These are phyloP conservation scores for Dendroctonus valens DNA, from an alignment of 1,140 invertebrate genomes.

Conservation along the genomic window DNA sequence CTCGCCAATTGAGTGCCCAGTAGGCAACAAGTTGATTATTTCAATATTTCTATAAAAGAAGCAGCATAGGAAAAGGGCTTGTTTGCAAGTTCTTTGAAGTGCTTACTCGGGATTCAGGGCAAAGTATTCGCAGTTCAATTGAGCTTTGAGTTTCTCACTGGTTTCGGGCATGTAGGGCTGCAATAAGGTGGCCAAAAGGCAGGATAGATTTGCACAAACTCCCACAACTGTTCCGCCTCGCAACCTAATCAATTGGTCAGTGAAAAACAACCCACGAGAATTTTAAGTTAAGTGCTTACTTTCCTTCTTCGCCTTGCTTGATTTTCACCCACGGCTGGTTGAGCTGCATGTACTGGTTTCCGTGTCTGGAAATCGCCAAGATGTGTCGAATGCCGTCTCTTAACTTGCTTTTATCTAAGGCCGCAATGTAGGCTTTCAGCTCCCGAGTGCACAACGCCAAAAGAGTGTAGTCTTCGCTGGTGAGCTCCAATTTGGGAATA, in stretches of 20 bases:
- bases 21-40: constrained; percentile 64
- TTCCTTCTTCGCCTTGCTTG: constrained; percentile 77
- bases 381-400: constrained; percentile 86
- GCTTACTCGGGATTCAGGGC: constrained; percentile 58
- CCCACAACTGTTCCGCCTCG: constrained; percentile 84
- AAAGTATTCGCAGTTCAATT: constrained; percentile 64
- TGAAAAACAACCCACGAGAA: constrained; percentile 10
- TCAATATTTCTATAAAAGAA: constrained; percentile 50
- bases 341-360: constrained; percentile 95
- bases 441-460: constrained; percentile 82
- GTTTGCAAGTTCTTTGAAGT: background rate
- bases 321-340: constrained; percentile 93
- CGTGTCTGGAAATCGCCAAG: constrained; percentile 83
- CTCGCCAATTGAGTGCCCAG: constrained; percentile 88
- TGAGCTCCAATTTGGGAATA: constrained; percentile 71
- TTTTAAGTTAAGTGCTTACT: constrained; percentile 56
- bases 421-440: constrained; percentile 72
- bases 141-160: constrained; percentile 64
- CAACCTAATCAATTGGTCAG: constrained; percentile 52
- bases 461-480: constrained; percentile 71
- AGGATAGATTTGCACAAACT: constrained; percentile 81
- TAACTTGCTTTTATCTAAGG: constrained; percentile 80
- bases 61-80: background rate
- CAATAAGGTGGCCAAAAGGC: constrained; percentile 77
- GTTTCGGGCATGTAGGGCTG: constrained; percentile 91